Evolutionary conservation across 2,797 vertebrate species (phyloP).

Genomic region (Pangasius sanitwongsei): DNA sequence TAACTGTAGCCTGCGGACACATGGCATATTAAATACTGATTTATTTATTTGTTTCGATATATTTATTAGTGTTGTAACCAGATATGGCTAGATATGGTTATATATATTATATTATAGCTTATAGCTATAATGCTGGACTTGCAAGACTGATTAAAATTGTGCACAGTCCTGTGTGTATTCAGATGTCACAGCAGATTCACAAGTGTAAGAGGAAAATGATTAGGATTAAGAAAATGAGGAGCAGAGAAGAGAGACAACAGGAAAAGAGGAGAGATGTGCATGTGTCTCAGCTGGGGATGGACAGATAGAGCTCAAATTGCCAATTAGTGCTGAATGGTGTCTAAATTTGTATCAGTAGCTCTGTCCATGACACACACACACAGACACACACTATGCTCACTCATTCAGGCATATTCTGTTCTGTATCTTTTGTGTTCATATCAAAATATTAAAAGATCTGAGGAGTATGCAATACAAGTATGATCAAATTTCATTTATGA

Average conservation of each 20-base stretch:
- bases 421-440: neutral
- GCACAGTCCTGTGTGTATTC: neutral
- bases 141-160: neutral
- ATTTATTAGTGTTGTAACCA: neutral
- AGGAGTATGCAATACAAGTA: neutral
- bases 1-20: neutral
- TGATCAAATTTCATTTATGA: neutral
- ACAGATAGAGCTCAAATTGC: constrained; percentile 63
- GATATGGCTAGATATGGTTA: neutral
- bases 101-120: neutral
- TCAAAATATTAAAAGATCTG: constrained; percentile 1
- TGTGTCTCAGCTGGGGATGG: constrained; percentile 44
- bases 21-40: neutral
- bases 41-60: neutral
- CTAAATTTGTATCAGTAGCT: constrained; percentile 64
- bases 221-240: neutral
- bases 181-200: neutral
- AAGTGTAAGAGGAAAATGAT: neutral
- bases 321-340: constrained; percentile 67
- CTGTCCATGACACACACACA: constrained; percentile 39
- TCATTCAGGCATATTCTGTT: neutral
- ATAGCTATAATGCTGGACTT: neutral
- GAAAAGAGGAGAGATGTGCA: constrained; percentile 23
- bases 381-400: constrained; percentile 3
- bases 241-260: constrained; percentile 20